Evolutionary conservation across 1,140 invertebrate species (phyloP).

Genomic region (Saccostrea glomerata): DNA sequence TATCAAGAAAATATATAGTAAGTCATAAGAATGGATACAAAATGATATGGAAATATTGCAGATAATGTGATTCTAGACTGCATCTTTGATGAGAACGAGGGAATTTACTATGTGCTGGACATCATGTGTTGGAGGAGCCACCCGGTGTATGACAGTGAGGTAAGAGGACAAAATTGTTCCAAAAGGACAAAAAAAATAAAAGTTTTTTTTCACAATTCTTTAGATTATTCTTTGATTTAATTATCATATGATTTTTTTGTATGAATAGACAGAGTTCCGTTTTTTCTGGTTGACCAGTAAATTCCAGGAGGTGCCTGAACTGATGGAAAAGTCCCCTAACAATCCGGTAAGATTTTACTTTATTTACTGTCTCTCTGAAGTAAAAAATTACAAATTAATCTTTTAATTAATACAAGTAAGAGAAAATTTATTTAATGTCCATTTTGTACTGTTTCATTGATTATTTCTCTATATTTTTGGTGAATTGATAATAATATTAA

Average conservation of each 20-base stretch:
- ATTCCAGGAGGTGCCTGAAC: constrained; percentile 82
- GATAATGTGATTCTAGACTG: constrained; percentile 86
- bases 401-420: too few species aligned
- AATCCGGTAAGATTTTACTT: constrained; percentile 68
- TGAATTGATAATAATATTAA: too few species aligned
- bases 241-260: not conserved
- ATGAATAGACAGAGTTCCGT: constrained; percentile 86
- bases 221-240: too few species aligned
- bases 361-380: too few species aligned
- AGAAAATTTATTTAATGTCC: too few species aligned
- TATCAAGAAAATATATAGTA: too few species aligned
- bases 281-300: constrained; percentile 88
- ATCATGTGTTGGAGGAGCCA: constrained; percentile 90
- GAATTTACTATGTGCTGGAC: constrained; percentile 89
- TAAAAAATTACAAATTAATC: too few species aligned
- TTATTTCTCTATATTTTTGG: too few species aligned
- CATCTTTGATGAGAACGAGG: constrained; percentile 84
- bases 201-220: too few species aligned
- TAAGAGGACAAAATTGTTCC: constrained; percentile 76
- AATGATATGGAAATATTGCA: constrained; percentile 44
- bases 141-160: constrained; percentile 88
- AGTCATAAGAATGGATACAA: too few species aligned
- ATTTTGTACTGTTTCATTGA: too few species aligned
- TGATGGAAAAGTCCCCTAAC: constrained; percentile 54
- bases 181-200: too few species aligned